A percentile compares a stretch with the other conserved stretches of the same genome.
Evolutionary conservation across 2,797 vertebrate species (phyloP).

Genomic region (Tiaroga cobitis): DNA sequence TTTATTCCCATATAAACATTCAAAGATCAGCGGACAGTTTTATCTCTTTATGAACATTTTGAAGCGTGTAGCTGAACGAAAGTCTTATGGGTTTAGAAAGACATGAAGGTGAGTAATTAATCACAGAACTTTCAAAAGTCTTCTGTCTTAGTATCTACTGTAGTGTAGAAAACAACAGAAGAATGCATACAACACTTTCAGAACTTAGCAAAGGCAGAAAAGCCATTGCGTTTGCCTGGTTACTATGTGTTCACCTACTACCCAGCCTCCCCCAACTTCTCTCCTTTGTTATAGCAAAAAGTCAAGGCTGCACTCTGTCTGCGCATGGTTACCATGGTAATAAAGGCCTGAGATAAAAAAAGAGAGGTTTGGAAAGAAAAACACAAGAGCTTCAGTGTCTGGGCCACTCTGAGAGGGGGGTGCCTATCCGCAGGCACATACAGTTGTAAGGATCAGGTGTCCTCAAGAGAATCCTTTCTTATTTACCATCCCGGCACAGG

Average conservation of each 20-base stretch:
- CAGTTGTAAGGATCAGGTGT: slow-evolving; percentile 36
- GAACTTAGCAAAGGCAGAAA: background rate
- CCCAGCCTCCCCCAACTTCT: slow-evolving; percentile 37
- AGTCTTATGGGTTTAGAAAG: too few relatives aligned
- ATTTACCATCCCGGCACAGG: background rate
- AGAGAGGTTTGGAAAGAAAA: slow-evolving; percentile 49
- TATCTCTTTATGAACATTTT: too few relatives aligned
- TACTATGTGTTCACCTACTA: slow-evolving; percentile 65
- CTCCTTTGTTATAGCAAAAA: slow-evolving; percentile 74
- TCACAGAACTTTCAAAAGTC: background rate
- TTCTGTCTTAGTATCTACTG: background rate
- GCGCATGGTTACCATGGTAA: slow-evolving; percentile 76
- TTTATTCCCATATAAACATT: too few relatives aligned
- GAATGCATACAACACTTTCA: slow-evolving; percentile 37
- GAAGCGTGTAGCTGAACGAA: too few relatives aligned
- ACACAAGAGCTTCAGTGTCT: slow-evolving; percentile 44
- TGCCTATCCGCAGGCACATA: slow-evolving; percentile 25
- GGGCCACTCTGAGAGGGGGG: slow-evolving; percentile 6
- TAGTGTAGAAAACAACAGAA: slow-evolving; percentile 24
- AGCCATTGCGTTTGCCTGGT: slow-evolving; percentile 54
- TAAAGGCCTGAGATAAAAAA: slow-evolving; percentile 56
- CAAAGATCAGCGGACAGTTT: too few relatives aligned
- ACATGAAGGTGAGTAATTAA: too few relatives aligned
- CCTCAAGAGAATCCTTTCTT: slow-evolving; percentile 34
- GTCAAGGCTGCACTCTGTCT: slow-evolving; percentile 70